Conservation (phyloP, 1,140 invertebrate species). For the Habropoda laboriosa region DNA sequence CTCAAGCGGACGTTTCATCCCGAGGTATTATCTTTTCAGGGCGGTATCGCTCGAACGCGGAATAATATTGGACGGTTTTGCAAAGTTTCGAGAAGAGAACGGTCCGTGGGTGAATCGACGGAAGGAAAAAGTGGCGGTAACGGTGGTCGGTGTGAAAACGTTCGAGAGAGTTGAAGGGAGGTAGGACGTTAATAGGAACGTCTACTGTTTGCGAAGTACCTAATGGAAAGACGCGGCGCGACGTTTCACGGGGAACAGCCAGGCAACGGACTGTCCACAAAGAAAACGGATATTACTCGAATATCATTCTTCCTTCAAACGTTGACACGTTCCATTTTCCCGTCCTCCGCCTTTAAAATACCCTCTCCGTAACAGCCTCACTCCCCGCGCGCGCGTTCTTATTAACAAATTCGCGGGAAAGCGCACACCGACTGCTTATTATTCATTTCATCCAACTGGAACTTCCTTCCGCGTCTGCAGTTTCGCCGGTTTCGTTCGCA, state of each 20-base stretch:
- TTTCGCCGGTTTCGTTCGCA: no score
- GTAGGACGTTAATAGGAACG: slow-evolving; percentile 22
- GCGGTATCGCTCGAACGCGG: background rate
- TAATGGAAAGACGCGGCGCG: slow-evolving; percentile 5
- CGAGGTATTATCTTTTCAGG: background rate
- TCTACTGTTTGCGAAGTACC: background rate
- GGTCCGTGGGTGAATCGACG: background rate
- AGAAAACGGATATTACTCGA: slow-evolving; percentile 59
- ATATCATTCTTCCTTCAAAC: slow-evolving; percentile 58
- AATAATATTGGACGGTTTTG: slow-evolving; percentile 1
- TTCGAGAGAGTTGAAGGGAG: no score
- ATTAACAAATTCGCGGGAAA: background rate
- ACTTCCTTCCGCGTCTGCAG: background rate
- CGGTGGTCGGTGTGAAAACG: no score
- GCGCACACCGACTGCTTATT: background rate
- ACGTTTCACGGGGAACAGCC: slow-evolving; percentile 8
- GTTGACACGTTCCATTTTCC: slow-evolving; percentile 61
- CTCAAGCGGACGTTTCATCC: background rate
- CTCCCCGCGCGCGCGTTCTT: background rate
- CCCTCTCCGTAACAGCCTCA: background rate
- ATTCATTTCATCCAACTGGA: background rate
- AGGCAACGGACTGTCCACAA: slow-evolving; percentile 52
- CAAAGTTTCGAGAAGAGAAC: background rate
- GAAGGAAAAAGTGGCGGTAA: background rate
- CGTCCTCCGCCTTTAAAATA: slow-evolving; percentile 16